These are phyloP conservation scores for Papilio machaon DNA, from an alignment of 1,140 invertebrate genomes.

Conservation along the genomic window DNA sequence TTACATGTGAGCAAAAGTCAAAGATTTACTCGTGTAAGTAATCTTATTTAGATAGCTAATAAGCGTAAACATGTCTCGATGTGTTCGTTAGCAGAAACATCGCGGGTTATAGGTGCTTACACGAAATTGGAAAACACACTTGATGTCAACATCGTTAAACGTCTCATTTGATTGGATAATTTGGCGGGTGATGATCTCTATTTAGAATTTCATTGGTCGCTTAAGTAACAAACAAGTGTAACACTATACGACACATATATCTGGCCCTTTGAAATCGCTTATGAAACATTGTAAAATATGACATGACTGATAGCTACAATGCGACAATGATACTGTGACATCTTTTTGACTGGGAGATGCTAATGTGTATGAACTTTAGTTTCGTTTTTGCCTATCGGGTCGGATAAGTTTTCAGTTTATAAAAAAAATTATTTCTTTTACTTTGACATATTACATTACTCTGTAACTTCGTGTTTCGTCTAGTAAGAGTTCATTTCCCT, in stretches of 20 bases:
- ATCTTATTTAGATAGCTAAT: constrained; percentile 13
- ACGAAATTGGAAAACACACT: constrained; percentile 19
- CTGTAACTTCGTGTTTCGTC: too few species aligned
- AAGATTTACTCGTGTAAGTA: constrained; percentile 3
- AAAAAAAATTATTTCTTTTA: too few species aligned
- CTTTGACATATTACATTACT: too few species aligned
- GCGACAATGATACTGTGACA: too few species aligned
- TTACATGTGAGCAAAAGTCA: background rate
- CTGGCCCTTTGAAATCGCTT: background rate
- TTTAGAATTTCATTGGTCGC: background rate
- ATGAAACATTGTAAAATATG: too few species aligned
- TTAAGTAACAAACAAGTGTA: background rate
- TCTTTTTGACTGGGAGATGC: too few species aligned
- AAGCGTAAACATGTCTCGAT: constrained; percentile 14
- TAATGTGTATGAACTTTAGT: too few species aligned
- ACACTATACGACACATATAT: background rate
- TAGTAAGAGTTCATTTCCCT: too few species aligned
- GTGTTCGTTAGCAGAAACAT: background rate
- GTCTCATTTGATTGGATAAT: constrained; percentile 19
- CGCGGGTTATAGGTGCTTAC: background rate
- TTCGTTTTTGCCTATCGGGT: too few species aligned
- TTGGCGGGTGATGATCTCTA: background rate
- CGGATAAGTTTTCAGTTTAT: too few species aligned
- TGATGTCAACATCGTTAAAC: constrained; percentile 11
- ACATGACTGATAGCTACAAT: too few species aligned